A percentile compares a stretch with the other conserved stretches of the same genome.
Evolutionary conservation across 2,888 invertebrate genomes (phyloP).

Genomic region (Drosophila tripunctata): DNA sequence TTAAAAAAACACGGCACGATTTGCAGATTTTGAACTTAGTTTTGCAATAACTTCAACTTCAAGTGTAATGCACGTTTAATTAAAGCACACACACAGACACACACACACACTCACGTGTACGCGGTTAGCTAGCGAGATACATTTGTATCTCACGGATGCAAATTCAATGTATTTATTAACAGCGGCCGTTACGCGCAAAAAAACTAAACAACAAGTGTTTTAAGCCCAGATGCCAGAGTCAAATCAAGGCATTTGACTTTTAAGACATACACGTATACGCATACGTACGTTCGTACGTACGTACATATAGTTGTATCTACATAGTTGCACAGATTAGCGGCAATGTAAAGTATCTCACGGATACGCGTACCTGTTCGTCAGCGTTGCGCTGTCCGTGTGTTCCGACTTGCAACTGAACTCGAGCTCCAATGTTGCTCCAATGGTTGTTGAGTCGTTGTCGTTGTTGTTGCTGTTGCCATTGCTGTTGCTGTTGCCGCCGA

Average conservation of each 20-base stretch:
- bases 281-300: not conserved
- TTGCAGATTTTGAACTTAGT: conserved; percentile 1
- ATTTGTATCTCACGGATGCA: conserved; percentile 23
- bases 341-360: conserved; percentile 34
- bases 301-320: not conserved
- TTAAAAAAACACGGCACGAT: conserved; percentile 3
- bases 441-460: conserved; percentile 46
- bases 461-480: conserved; percentile 18
- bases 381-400: conserved; percentile 82
- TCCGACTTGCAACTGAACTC: conserved; percentile 83
- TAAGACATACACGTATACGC: not conserved
- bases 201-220: conserved; percentile 54
- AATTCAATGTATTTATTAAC: conserved; percentile 15
- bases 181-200: conserved; percentile 12
- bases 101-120: not conserved
- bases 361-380: conserved; percentile 82
- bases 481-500: conserved; percentile 36
- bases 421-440: conserved; percentile 57
- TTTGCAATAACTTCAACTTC: not conserved
- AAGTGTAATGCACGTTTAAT: conserved; percentile 12
- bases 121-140: conserved; percentile 22
- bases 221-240: conserved; percentile 2
- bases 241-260: conserved; percentile 17
- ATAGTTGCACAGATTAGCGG: conserved; percentile 38
- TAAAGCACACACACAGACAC: conserved; percentile 2